Percentiles rank a stretch among this genome's conserved stretches.
phyloP scores from a whole-genome alignment of 2,797 vertebrate genomes.

The Tokudaia tokunoshimensis region DNA sequence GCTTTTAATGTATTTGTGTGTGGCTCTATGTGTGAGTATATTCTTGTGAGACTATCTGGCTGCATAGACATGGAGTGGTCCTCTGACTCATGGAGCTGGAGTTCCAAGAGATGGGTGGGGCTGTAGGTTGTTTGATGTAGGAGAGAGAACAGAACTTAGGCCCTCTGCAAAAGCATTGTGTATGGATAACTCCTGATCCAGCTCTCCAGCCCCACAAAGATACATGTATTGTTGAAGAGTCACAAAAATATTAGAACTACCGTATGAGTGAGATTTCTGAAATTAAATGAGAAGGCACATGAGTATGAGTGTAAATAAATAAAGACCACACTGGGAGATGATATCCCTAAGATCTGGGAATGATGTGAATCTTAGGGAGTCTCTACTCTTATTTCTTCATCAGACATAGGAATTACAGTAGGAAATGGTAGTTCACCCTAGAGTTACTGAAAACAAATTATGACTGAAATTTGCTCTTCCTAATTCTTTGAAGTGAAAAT shows the following conservation, averaged over 20 bases:
- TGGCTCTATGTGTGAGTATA: neutral
- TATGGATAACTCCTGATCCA: neutral
- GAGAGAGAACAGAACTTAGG: neutral
- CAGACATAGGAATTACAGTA: neutral
- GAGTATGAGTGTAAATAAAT: slow-evolving; percentile 38
- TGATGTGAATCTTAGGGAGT: neutral
- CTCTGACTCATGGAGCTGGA: no score
- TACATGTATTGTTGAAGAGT: neutral
- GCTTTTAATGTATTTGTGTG: neutral
- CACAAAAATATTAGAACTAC: neutral
- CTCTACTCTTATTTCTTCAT: neutral
- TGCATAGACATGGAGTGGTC: no score
- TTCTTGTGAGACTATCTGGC: no score
- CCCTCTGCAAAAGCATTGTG: neutral
- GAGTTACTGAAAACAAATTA: neutral
- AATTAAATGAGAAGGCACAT: slow-evolving; percentile 14
- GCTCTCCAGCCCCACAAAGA: neutral
- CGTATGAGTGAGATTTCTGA: neutral
- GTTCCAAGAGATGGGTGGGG: neutral
- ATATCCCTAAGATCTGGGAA: neutral
- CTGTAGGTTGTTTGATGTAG: no score
- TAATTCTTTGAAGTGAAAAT: slow-evolving; percentile 41
- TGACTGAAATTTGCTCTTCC: neutral
- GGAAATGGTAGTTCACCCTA: neutral
- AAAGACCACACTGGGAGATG: slow-evolving; percentile 6